Percentiles rank a stretch among this genome's conserved stretches.
phyloP scores from a whole-genome alignment of 2,113 vertebrate genomes.

The Bubo bubo region DNA sequence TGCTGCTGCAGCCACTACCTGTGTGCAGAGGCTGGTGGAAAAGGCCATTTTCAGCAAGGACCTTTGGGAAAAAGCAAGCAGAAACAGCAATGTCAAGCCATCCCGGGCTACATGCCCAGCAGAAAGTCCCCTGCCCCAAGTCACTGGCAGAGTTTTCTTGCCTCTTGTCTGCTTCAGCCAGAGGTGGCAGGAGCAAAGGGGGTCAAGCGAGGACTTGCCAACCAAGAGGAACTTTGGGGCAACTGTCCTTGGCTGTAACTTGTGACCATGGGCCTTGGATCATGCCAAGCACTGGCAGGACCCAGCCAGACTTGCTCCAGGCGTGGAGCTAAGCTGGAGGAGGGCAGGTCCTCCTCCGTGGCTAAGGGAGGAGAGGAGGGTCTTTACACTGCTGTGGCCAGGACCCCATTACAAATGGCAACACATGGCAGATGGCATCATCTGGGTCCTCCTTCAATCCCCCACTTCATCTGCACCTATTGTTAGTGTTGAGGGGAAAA shows the following conservation, averaged over 20 bases:
- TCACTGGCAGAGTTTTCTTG: background rate
- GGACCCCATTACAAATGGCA: background rate
- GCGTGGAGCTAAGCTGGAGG: background rate
- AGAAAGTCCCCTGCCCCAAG: background rate
- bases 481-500: background rate
- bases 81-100: background rate
- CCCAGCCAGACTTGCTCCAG: background rate
- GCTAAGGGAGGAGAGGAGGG: background rate
- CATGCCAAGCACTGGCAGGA: background rate
- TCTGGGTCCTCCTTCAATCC: background rate
- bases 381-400: background rate
- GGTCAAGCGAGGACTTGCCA: background rate
- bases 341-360: background rate
- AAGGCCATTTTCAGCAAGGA: background rate
- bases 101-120: background rate
- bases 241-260: background rate
- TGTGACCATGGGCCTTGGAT: background rate
- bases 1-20: background rate
- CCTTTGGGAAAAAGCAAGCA: background rate
- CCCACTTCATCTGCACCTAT: background rate
- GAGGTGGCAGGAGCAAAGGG: background rate
- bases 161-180: background rate
- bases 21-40: background rate
- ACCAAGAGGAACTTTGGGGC: background rate
- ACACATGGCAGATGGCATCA: background rate